Evolutionary conservation across 1,140 invertebrate species (phyloP), one percentile per base, ranked within the genome.

Genomic region (Drosophila pseudoobscura): DNA sequence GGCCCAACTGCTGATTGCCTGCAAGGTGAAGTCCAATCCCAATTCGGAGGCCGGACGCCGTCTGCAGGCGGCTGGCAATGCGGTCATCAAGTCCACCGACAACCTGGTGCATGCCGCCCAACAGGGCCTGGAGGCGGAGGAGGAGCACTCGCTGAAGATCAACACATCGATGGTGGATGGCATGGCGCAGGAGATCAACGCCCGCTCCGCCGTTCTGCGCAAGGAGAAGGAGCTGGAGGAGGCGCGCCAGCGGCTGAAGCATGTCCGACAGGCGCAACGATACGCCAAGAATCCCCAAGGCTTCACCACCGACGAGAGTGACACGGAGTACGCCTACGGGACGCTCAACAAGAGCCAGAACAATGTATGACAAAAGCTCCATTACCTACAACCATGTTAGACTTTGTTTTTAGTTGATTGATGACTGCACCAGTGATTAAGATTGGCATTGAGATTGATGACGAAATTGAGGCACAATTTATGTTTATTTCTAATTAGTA

Each of bases 21-120:
- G 99, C 92, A 99, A 99, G 93, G 97, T 95, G 53, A 99, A 99
- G 92, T 98, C 98, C 0, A 98, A 99, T 92, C 96, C 97, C 1
- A 96, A 98, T 58, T 98, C 97, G 29, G 96, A 97, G 74, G 96
- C 96, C 11, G 99, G 98, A 39, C 95, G 97, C 64, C 94, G 98
- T n/a, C 92, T 99, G 17, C 97, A 98, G 92, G 94, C 96, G 22
- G 99, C 99, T 7, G 98, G 99, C 13, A 99, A 99, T 91, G 97
- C 98, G 11, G 98, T 99, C 0, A 99, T 99, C 92, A 94, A 97
- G 74, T 99, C 99, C 1, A 99, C 99, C 0, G 98, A 99, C 92
- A 98, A 98, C 92, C 92, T 99, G 68, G 99, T 99, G 9, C 93
- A 95, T 29, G 97, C 98, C 0, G 98, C 98, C 0, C 96, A 98